These are phyloP conservation scores for Gallinago media DNA, from an alignment of 2,113 vertebrate genomes.

Conservation along the genomic window DNA sequence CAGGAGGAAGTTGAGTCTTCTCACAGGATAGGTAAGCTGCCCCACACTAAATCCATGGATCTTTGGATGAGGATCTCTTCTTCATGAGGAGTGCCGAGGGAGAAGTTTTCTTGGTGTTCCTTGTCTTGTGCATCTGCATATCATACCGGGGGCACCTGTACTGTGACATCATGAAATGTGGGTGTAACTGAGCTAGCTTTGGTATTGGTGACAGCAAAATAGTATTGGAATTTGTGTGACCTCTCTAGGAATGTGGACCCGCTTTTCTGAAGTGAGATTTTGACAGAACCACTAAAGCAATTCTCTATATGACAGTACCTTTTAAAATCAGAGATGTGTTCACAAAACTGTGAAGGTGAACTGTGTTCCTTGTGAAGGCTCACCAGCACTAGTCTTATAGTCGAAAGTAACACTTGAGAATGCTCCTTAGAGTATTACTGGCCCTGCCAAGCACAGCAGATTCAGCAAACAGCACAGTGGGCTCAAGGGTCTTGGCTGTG, in stretches of 20 bases:
- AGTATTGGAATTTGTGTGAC: background rate
- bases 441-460: background rate
- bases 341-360: background rate
- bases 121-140: background rate
- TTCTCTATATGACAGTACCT: fast-evolving
- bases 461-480: background rate
- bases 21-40: background rate
- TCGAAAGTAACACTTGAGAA: fast-evolving
- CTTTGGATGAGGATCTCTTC: background rate
- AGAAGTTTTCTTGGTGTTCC: background rate
- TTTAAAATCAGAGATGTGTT: background rate
- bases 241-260: background rate
- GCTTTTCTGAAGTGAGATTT: background rate
- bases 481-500: background rate
- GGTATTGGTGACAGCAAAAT: background rate
- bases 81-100: fast-evolving
- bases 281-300: background rate
- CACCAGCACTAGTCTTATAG: fast-evolving
- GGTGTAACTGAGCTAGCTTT: background rate
- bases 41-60: background rate
- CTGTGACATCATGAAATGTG: fast-evolving
- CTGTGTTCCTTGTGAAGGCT: fast-evolving
- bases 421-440: background rate
- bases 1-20: background rate
- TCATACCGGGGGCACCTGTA: background rate